These are phyloP conservation scores for Oreochromis tanganicae DNA, from an alignment of 2,113 vertebrate genomes.

Conservation along the genomic window DNA sequence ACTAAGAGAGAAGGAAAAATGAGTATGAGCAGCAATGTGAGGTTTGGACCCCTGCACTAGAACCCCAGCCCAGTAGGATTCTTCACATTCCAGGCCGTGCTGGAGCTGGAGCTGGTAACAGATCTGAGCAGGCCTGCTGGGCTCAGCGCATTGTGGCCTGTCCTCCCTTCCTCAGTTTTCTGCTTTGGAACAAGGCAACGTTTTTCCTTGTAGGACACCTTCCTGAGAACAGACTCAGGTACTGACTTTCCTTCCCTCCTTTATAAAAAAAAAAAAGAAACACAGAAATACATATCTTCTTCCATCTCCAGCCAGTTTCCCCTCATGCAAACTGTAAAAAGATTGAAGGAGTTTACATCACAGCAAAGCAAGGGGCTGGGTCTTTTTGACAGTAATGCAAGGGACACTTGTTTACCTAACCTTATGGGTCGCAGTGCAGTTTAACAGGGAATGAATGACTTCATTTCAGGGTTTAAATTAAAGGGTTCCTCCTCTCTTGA, in stretches of 20 bases:
- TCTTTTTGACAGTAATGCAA: slow-evolving; percentile 66
- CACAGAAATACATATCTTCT: slow-evolving; percentile 16
- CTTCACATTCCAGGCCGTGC: slow-evolving; percentile 69
- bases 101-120: slow-evolving; percentile 64
- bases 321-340: slow-evolving; percentile 41
- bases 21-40: slow-evolving; percentile 50
- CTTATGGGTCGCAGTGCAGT: slow-evolving; percentile 63
- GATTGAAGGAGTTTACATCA: slow-evolving; percentile 64
- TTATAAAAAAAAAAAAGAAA: slow-evolving; percentile 28
- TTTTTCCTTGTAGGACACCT: slow-evolving; percentile 52
- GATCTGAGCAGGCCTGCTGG: slow-evolving; percentile 69
- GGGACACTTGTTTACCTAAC: slow-evolving; percentile 71
- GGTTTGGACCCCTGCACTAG: slow-evolving; percentile 64
- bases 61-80: slow-evolving; percentile 68
- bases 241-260: slow-evolving; percentile 38
- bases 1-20: slow-evolving; percentile 32
- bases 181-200: slow-evolving; percentile 22
- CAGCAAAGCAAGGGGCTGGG: slow-evolving; percentile 50
- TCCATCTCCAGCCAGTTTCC: not conserved
- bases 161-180: slow-evolving; percentile 34
- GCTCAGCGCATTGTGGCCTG: slow-evolving; percentile 45
- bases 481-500: slow-evolving; percentile 73
- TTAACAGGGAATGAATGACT: slow-evolving; percentile 71
- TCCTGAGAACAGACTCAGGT: slow-evolving; percentile 62
- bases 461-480: slow-evolving; percentile 73